phyloP scores from a whole-genome alignment of 2,113 vertebrate species.

The Nerophis ophidion region DNA sequence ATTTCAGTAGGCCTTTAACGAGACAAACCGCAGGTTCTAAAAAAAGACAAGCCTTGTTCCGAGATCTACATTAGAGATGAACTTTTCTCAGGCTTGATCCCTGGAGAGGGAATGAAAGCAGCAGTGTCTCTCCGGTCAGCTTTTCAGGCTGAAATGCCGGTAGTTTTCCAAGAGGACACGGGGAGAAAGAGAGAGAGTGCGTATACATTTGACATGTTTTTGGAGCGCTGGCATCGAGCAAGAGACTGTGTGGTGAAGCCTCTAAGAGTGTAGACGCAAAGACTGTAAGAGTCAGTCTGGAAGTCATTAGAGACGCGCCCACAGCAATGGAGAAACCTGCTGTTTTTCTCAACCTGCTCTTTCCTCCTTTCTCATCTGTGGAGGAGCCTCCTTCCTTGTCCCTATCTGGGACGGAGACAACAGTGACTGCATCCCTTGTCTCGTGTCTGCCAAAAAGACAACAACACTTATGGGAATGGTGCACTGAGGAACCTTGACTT shows the following conservation, averaged over 20 bases:
- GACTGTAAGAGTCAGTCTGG: slow-evolving; percentile 52
- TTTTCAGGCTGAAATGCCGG: slow-evolving; percentile 32
- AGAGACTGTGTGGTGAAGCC: slow-evolving; percentile 19
- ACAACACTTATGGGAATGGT: slow-evolving; percentile 13
- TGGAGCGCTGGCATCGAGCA: slow-evolving; percentile 13
- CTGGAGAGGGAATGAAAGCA: slow-evolving; percentile 39
- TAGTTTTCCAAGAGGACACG: slow-evolving; percentile 36
- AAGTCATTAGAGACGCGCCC: slow-evolving; percentile 67
- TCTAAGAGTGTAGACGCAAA: slow-evolving; percentile 41
- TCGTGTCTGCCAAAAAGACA: slow-evolving; percentile 23
- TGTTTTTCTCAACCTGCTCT: slow-evolving; percentile 61
- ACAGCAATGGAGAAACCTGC: slow-evolving; percentile 65
- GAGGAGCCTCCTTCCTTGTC: slow-evolving; percentile 28
- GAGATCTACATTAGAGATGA: slow-evolving; percentile 42
- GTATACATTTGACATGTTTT: slow-evolving; percentile 7
- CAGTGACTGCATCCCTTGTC: slow-evolving; percentile 25
- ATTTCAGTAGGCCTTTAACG: no score
- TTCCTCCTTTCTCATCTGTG: slow-evolving; percentile 22
- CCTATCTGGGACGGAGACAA: slow-evolving; percentile 42
- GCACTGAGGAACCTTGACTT: neutral
- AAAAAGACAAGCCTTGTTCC: slow-evolving; percentile 23
- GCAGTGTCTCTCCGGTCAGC: slow-evolving; percentile 37
- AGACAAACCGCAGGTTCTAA: slow-evolving; percentile 22
- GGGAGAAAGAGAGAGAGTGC: slow-evolving; percentile 1
- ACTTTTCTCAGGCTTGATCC: slow-evolving; percentile 36